Evolutionary conservation across 2,888 invertebrate genomes (phyloP).

Genomic region (Cataglyphis albicans): DNA sequence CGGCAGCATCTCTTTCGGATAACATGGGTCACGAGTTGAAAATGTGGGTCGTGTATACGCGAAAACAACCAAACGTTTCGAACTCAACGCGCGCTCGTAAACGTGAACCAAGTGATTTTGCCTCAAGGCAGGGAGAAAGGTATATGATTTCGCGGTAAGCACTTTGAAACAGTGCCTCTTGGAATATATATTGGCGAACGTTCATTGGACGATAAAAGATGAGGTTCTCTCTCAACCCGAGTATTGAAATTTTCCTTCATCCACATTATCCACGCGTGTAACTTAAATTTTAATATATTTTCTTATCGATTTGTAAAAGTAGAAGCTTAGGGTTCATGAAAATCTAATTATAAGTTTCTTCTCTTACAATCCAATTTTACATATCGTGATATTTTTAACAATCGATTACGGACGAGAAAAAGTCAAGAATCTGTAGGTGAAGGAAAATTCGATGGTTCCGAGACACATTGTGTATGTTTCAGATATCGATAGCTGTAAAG

Average conservation of each 20-base stretch:
- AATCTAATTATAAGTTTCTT: not conserved
- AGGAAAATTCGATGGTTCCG: constrained; percentile 20
- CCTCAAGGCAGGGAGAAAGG: not conserved
- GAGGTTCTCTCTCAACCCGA: not conserved
- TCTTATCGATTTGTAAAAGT: not conserved
- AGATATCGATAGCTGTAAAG: constrained; percentile 18
- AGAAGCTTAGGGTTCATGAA: not conserved
- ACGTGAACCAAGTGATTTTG: constrained; percentile 36
- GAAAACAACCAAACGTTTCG: constrained; percentile 31
- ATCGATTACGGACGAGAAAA: constrained; percentile 3
- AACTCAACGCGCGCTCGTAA: constrained; percentile 22
- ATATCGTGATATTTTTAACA: constrained; percentile 25
- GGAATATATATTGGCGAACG: not conserved
- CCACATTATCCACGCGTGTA: not conserved
- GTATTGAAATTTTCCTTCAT: constrained; percentile 11
- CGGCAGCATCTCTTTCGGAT: constrained; percentile 1
- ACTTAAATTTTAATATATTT: not conserved
- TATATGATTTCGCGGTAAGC: not conserved
- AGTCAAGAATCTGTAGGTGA: not conserved
- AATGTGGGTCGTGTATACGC: constrained; percentile 37
- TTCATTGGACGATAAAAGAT: constrained; percentile 8
- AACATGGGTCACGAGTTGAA: constrained; percentile 10
- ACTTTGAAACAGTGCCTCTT: constrained; percentile 3
- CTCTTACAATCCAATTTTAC: not conserved
- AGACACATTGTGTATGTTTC: constrained; percentile 4